Percentiles rank a stretch among this genome's conserved stretches.
Conservation (phyloP, 2,888 invertebrate species). For the Phymatocera aterrima region DNA sequence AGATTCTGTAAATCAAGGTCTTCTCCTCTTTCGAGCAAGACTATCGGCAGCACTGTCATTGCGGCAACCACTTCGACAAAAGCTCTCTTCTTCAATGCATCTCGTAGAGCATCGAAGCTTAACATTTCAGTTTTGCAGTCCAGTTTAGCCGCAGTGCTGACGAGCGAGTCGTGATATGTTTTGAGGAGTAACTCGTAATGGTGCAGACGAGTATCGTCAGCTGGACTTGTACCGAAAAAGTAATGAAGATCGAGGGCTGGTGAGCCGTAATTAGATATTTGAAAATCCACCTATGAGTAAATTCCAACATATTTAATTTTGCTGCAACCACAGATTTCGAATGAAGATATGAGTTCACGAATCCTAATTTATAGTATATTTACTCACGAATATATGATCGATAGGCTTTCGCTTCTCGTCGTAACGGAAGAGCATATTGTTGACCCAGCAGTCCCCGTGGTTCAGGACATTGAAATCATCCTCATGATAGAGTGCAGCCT, state of each 20-base stretch:
- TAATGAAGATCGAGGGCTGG: slow-evolving; percentile 75
- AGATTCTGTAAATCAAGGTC: slow-evolving; percentile 63
- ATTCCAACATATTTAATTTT: neutral
- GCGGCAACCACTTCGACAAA: slow-evolving; percentile 58
- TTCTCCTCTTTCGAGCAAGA: slow-evolving; percentile 59
- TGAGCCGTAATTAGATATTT: slow-evolving; percentile 72
- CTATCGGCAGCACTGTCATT: slow-evolving; percentile 60
- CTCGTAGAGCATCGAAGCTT: slow-evolving; percentile 56
- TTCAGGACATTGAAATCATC: slow-evolving; percentile 68
- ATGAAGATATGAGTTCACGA: neutral
- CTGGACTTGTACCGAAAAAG: slow-evolving; percentile 72
- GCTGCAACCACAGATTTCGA: neutral
- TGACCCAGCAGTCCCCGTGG: slow-evolving; percentile 70
- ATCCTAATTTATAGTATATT: neutral
- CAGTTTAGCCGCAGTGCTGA: slow-evolving; percentile 58
- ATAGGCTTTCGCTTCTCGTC: slow-evolving; percentile 57
- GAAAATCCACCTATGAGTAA: slow-evolving; percentile 74
- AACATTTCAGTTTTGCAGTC: slow-evolving; percentile 62
- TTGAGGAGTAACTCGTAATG: slow-evolving; percentile 56
- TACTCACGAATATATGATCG: slow-evolving; percentile 67
- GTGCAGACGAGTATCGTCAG: slow-evolving; percentile 54
- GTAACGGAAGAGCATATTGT: slow-evolving; percentile 70
- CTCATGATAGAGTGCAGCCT: slow-evolving; percentile 25
- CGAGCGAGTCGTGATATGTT: slow-evolving; percentile 60
- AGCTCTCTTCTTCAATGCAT: slow-evolving; percentile 53